A percentile compares a stretch with the other conserved stretches of the same genome.
phyloP scores from a whole-genome alignment of 37 sponge, comb jelly and placozoan genomes.

The Agelas oroides region DNA sequence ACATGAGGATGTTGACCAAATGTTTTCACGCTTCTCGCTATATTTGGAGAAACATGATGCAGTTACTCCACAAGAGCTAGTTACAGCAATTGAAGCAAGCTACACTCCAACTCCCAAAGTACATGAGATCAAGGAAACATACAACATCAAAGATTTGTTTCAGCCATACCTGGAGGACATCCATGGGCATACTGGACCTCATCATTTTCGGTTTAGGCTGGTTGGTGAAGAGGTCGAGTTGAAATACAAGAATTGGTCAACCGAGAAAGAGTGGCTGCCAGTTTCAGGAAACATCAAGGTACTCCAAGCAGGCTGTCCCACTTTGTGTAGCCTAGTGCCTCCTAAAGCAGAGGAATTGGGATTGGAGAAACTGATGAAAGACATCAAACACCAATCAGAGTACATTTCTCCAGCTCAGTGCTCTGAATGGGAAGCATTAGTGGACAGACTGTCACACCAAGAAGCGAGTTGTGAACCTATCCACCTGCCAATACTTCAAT shows the following conservation, averaged over 20 bases:
- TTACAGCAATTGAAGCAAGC: constrained; percentile 5
- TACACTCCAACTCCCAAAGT: constrained; percentile 22
- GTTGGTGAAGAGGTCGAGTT: constrained; percentile 8
- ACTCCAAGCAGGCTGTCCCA: too few species aligned
- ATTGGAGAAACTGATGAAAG: too few species aligned
- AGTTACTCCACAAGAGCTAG: background rate
- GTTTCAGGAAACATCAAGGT: too few species aligned
- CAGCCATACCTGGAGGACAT: constrained; percentile 22
- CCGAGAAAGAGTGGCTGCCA: constrained; percentile 1
- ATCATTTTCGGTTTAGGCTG: background rate
- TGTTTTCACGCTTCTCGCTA: constrained; percentile 26
- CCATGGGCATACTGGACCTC: constrained; percentile 33
- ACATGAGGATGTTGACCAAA: constrained; percentile 11
- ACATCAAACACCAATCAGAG: too few species aligned
- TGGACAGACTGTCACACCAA: too few species aligned
- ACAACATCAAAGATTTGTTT: constrained; percentile 23
- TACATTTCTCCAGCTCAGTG: too few species aligned
- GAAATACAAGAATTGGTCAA: background rate
- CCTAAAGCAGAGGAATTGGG: too few species aligned
- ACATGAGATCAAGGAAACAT: background rate
- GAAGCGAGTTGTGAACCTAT: too few species aligned
- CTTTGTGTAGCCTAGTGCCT: too few species aligned
- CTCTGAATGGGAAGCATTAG: too few species aligned
- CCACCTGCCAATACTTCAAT: too few species aligned
- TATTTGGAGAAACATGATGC: constrained; percentile 27